Conservation (phyloP, 2,797 vertebrate species). For the Sarcoramphus papa region DNA sequence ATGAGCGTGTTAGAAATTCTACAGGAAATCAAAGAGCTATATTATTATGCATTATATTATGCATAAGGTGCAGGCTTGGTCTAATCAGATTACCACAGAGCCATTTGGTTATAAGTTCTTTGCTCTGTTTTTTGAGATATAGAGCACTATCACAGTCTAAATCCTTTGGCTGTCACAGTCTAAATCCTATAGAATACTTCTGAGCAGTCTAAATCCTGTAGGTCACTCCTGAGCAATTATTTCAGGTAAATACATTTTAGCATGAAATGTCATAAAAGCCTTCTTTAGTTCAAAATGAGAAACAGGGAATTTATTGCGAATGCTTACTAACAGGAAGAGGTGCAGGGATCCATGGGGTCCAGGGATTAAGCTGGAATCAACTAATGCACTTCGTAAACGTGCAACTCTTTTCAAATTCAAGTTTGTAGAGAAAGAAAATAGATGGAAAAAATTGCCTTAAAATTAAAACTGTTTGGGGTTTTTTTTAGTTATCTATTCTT, state of each 20-base stretch:
- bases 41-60: background rate
- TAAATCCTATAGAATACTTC: background rate
- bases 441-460: background rate
- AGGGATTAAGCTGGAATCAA: background rate
- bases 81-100: background rate
- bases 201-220: background rate
- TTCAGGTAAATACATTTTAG: background rate
- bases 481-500: background rate
- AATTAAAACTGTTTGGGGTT: accelerated
- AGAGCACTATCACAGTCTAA: background rate
- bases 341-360: background rate
- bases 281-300: background rate
- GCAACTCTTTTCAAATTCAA: background rate
- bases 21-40: background rate
- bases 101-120: background rate
- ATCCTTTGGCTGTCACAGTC: background rate
- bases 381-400: background rate
- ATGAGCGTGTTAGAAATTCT: background rate
- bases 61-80: background rate
- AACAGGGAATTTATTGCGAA: background rate
- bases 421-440: background rate
- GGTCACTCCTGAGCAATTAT: background rate
- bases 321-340: background rate
- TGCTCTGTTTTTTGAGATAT: background rate
- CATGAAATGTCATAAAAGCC: background rate